Base-by-base conservation (phyloP, 2,888 invertebrate species). In the Heteromurus nitidus region DNA sequence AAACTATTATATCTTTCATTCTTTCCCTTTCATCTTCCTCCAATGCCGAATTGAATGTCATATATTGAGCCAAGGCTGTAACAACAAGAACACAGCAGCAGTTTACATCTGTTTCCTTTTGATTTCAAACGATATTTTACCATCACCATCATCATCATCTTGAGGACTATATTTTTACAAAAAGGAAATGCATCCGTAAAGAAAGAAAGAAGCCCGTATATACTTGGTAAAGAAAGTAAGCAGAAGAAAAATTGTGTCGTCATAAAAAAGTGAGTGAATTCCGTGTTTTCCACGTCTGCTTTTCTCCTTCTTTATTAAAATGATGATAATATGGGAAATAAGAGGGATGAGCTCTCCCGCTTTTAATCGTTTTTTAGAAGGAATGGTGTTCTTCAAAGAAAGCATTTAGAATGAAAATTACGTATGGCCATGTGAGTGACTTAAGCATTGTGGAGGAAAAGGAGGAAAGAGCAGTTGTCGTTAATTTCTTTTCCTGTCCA, bases 71-170 rank as follows among this genome's bases (percentile, higher is more conserved):
- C n/a, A n/a, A n/a, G n/a, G n/a, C n/a, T n/a, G n/a, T n/a, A n/a
- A n/a, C n/a, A n/a, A n/a, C n/a, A n/a, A n/a, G n/a, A 42, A 60
- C 22, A 68, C 7, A 13, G 31, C 80, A 69, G 62, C 62, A 79
- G 79, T 75, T 69, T 79, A 77, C 77, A 80, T 74, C 69, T 72
- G 72, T 73, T 81, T 80, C 80, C 80, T 76, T 76, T 60, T 31
- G 30, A 67, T 65, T 50, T 30, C 20, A n/a, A 28, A 60, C 7
- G 26, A 20, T n/a, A n/a, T 55, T 3, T 47, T 47, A 47, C n/a
- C n/a, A 47, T 16, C 11, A 16, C 11, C 47, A 11, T 47, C n/a
- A n/a, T 36, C n/a, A n/a, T 47, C 47, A n/a, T n/a, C n/a, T n/a
- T 73, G 73, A 62, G 31, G 62, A 50, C 50, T 50, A 47, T 70